A percentile compares a stretch with the other conserved stretches of the same genome.
Conservation (phyloP, 2,797 vertebrate species). For the Pogonophryne albipinna region DNA sequence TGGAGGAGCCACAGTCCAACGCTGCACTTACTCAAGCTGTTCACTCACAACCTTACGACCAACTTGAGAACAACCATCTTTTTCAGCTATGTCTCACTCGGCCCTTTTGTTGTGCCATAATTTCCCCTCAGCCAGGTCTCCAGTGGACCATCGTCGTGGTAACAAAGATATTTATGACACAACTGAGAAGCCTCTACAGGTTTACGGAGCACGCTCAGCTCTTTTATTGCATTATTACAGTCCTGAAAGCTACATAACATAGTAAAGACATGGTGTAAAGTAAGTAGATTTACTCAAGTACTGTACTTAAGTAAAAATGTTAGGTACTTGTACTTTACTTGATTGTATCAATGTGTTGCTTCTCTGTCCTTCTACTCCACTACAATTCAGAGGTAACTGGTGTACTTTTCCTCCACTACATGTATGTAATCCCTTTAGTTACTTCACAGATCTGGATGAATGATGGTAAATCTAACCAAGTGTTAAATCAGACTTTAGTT, state of each 20-base stretch:
- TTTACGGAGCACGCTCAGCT: constrained; percentile 20
- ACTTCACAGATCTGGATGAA: no score
- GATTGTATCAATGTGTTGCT: no score
- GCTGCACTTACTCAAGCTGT: constrained; percentile 10
- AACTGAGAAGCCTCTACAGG: not conserved
- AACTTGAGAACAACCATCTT: constrained; percentile 3
- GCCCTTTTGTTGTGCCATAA: constrained; percentile 6
- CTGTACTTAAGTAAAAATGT: no score
- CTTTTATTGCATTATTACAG: constrained; percentile 39
- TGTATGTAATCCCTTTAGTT: no score
- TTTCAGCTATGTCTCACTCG: constrained; percentile 7
- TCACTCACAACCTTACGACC: constrained; percentile 15
- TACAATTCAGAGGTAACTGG: no score
- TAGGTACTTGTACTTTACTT: no score
- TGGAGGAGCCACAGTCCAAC: constrained; percentile 3
- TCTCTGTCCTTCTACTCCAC: no score
- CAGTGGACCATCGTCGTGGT: constrained; percentile 22
- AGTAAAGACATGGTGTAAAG: not conserved
- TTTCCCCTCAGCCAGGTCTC: constrained; percentile 16
- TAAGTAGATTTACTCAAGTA: no score
- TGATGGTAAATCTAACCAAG: no score
- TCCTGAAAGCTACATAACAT: constrained; percentile 20
- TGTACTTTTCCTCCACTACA: no score
- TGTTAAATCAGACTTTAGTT: no score
- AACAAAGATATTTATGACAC: constrained; percentile 33